Base-by-base conservation (phyloP, 2,888 invertebrate genomes). In the Noctua comes region DNA sequence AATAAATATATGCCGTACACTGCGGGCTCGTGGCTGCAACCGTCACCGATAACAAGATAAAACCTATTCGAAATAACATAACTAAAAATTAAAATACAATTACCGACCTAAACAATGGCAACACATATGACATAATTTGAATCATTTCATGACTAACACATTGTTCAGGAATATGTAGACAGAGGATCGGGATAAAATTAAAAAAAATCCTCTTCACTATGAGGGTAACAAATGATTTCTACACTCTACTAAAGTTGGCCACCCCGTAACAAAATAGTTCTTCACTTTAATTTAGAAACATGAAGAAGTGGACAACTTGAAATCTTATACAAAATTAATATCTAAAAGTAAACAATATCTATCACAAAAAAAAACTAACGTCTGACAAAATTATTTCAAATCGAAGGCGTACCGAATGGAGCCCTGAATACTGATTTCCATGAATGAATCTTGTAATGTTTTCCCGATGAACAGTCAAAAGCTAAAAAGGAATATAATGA, bases 81-180 rank as follows among this genome's bases (percentile, higher is more conserved):
- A 92, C 89, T 91, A 92, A 91, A 91, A 89, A 86, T 89, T 88
- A 89, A 91, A 91, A 91, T 90, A 92, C 87, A 89, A 90, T 92
- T 94, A 95, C 88, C 92, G 86, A 94, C 93, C 94, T 95, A 94
- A 94, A 95, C 95, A 95, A 96, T 96, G 96, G 96, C 96, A 96
- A 96, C 95, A 94, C 93, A 93, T 94, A 94, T 93, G 93, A 95
- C 94, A 93, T 92, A 92, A 90, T 90, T 93, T 91, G 89, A 92
- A 94, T 93, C 93, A 93, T 93, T 92, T 92, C 92, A 93, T 94
- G 94, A 95, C 94, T 93, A 93, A 92, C 93, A 90, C 93, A 93
- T 94, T 94, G 94, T 94, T 94, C 92, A 94, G 94, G 93, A 93
- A 92, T 92, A 91, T 88, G 77, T 82, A 85, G 84, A 83, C 82